Evolutionary conservation across 2,888 invertebrate species (phyloP).

Genomic region (Chironomus riparius): DNA sequence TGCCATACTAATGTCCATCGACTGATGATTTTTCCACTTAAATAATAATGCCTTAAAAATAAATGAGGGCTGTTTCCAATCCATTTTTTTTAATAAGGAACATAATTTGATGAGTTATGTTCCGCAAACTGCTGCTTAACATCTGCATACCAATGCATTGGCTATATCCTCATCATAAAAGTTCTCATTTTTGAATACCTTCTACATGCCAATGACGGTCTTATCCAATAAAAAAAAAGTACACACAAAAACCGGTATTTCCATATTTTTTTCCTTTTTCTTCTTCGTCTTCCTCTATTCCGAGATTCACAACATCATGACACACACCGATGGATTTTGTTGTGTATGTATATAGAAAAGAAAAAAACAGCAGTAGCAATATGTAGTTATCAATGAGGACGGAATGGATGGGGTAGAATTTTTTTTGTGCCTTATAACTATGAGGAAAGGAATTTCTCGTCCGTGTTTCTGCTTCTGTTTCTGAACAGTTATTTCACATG

Average conservation of each 20-base stretch:
- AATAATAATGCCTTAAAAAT: too few species aligned
- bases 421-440: background rate
- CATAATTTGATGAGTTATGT: background rate
- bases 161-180: background rate
- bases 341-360: background rate
- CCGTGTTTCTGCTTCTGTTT: background rate
- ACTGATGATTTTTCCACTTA: background rate
- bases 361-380: background rate
- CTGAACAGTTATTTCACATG: background rate
- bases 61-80: too few species aligned
- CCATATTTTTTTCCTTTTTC: background rate
- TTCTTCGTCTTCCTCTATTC: too few species aligned
- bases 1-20: background rate
- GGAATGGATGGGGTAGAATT: background rate
- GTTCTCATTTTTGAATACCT: background rate
- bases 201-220: background rate
- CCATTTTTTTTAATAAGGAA: background rate
- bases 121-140: background rate
- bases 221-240: too few species aligned
- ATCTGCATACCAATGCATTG: background rate
- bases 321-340: background rate
- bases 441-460: background rate
- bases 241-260: background rate
- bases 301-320: background rate
- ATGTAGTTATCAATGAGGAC: background rate